phyloP scores from a whole-genome alignment of 2,113 vertebrate species.

The Actenoides hombroni region DNA sequence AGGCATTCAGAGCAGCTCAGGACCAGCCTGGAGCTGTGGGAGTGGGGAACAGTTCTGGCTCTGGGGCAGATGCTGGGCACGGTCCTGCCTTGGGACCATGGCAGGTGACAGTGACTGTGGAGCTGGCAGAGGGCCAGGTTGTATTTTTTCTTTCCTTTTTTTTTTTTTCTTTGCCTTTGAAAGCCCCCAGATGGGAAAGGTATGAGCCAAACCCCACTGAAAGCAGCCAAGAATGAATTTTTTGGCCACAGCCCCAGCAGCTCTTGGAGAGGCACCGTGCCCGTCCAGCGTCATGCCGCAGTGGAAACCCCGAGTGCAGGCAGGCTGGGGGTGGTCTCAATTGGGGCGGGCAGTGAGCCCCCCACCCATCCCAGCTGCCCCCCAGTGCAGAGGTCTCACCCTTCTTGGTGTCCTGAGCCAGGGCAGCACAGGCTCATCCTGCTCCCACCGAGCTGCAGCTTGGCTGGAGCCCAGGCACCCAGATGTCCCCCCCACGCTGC shows the following conservation, averaged over 20 bases:
- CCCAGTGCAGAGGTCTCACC: accelerated
- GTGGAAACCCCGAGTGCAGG: neutral
- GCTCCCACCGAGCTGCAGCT: neutral
- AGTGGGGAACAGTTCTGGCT: neutral
- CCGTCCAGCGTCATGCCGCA: neutral
- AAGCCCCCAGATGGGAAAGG: conserved; percentile 60
- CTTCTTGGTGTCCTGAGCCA: neutral
- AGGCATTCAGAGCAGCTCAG: neutral
- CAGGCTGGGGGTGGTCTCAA: neutral
- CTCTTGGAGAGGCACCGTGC: neutral
- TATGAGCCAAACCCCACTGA: conserved; percentile 39
- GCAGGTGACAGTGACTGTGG: neutral
- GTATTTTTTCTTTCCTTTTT: neutral
- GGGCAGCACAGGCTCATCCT: neutral
- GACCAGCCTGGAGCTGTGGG: neutral
- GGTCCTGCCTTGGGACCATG: neutral
- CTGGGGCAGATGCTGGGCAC: neutral
- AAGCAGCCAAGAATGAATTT: conserved; percentile 54
- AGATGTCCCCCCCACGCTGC: neutral
- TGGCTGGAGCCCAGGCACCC: conserved; percentile 33
- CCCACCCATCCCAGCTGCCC: neutral
- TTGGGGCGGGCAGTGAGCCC: neutral
- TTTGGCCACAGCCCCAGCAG: conserved; percentile 45
- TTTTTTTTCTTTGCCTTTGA: neutral
- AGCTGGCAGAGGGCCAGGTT: neutral